Evolutionary conservation across 2,888 invertebrate species (phyloP), one percentile per base, ranked within the genome.

Genomic region (Platycheirus rosarum): DNA sequence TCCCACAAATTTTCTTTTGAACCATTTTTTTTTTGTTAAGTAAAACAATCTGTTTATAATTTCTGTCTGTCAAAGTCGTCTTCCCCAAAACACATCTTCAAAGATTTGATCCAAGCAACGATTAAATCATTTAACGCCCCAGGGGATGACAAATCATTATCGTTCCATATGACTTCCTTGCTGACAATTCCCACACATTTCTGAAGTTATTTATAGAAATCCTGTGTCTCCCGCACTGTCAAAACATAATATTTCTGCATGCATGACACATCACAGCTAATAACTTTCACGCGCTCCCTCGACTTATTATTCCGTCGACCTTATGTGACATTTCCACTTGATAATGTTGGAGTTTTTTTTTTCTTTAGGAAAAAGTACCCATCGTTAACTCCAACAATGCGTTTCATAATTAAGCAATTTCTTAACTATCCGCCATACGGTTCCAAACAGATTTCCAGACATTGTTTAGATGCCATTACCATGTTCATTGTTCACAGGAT

Each of bases 401-500:
- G 26, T 68, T 44, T 37, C 46, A 40, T 76, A 70, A 76, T 70
- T 76, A 70, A 76, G 76, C 35, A 76, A 76, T 63, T 57, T 40
- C 57, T 57, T 23, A 57, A 23, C 23, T 29, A 55, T 23, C 44
- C 13, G 18, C 20, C 44, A n/a, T n/a, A 55, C 23, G 6, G 23
- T 16, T 35, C 37, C 32, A 69, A 14, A 4, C 20, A 29, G 46
- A 35, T 35, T 8, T 16, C 29, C 48, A 42, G n/a, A n/a, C n/a
- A n/a, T n/a, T 29, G 44, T 40, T 60, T 32, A 37, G 26, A 37
- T 40, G 20, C 9, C n/a, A n/a, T n/a, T n/a, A n/a, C n/a, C n/a
- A n/a, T n/a, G n/a, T 16, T 48, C 48, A 49, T 23, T 66, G 23
- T 42, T 49, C 44, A 35, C 32, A 37, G 26, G 37, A 37, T 18